Percentiles rank a stretch among this genome's conserved stretches.
These are phyloP conservation scores for Nycticryphes semicollaris DNA, from an alignment of 2,113 vertebrate genomes.

Conservation along the genomic window DNA sequence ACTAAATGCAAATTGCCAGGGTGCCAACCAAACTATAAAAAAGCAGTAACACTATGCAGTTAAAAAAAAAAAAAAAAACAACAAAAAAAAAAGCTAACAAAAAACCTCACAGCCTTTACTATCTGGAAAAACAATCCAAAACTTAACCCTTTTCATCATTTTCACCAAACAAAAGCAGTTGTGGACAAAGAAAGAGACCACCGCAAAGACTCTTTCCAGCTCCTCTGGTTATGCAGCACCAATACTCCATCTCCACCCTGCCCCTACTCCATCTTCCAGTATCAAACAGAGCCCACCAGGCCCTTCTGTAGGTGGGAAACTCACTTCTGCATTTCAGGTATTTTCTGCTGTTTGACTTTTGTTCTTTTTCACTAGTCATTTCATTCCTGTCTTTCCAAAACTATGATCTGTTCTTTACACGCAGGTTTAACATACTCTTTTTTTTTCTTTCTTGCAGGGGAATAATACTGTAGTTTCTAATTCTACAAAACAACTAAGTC, in stretches of 20 bases:
- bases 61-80: not conserved
- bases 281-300: not conserved
- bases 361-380: not conserved
- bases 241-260: not conserved
- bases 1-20: not conserved
- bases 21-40: not conserved
- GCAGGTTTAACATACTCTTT: not conserved
- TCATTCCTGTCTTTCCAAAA: not conserved
- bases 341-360: not conserved
- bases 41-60: not conserved
- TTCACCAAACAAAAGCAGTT: not conserved
- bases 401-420: not conserved
- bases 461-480: not conserved
- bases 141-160: not conserved
- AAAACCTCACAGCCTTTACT: not conserved
- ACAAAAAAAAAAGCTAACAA: not conserved
- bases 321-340: not conserved
- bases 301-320: not conserved
- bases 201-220: not conserved
- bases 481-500: not conserved
- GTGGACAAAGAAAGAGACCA: not conserved
- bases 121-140: not conserved
- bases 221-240: not conserved
- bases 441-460: not conserved
- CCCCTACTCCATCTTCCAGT: not conserved